Evolutionary conservation across 2,113 vertebrate genomes (phyloP), one percentile per base, ranked within the genome.

Genomic region (Gymnarchus niloticus): DNA sequence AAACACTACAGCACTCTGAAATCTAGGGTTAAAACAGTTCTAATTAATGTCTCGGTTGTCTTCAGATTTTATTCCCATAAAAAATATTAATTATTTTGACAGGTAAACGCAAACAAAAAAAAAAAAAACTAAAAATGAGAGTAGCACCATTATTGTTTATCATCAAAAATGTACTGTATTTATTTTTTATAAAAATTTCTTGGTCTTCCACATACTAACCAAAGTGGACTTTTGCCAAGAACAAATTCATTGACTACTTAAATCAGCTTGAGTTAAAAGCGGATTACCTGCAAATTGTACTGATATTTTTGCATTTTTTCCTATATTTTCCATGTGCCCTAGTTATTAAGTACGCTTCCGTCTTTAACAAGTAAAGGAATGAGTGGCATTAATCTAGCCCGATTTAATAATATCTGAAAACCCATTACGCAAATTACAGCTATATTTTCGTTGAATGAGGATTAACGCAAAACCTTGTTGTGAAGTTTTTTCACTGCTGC

Each of bases 401-500:
- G 76, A 78, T 48, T 78, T 78, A 48, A 46, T 78, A 48, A 78
- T 33, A 37, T 76, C 41, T 41, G 28, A 46, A 73, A 86, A 44
- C 44, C 52, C 57, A 46, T 73, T 73, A 33, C 19, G 48, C 61
- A 69, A 82, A 69, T 86, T 81, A 41, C 52, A 25, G 33, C 80
- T 52, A 37, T 65, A 65, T 61, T 81, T 86, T 86, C 28, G 65
- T n/a, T 48, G 28, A 59, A 73, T 25, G n/a, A 6, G 28, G 80
- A 73, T 86, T 83, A 83, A n/a, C 46, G 0, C 54, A 37, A n/a
- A 86, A 81, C 85, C 59, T 33, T n/a, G 57, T 83, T 65, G 51
- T 86, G 81, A 73, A 83, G 5, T 73, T 73, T 69, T 69, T 28
- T 1, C 59, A 10, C 61, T 37, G 61, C 61, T 73, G 65, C 28